Base-by-base conservation (phyloP, 2,888 invertebrate genomes). In the Tinea semifulvella region DNA sequence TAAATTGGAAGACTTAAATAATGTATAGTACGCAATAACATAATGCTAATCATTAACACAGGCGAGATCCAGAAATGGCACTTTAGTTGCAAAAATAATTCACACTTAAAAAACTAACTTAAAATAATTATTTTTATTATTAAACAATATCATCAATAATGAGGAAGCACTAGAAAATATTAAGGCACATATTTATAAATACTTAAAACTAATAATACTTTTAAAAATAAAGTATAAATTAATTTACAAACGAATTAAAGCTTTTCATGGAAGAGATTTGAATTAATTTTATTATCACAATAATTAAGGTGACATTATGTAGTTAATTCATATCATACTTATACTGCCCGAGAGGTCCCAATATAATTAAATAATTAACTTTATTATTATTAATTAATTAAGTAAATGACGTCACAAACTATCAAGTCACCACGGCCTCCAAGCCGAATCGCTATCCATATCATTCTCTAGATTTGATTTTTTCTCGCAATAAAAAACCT, bases 211-310 rank as follows among this genome's bases (percentile, higher is more conserved):
- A 43, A 43, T 10, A 31, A 43, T 20, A n/a, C 18, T 18, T 11
- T 25, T 4, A 14, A 28, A 13, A 19, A 36, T 17, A 28, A 6
- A 10, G 11, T 35, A 11, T 18, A 10, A 44, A 28, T 14, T 65
- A 68, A 65, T 61, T 69, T 73, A 75, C 58, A 70, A n/a, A 66
- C 69, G 61, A 79, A 74, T 80, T 79, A 80, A 80, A 80, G 79
- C 79, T 80, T 79, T 69, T 68, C 60, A 56, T 76, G 77, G 76
- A 79, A 75, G 75, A 76, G 63, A 67, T 65, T 70, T 13, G 20
- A 65, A 8, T 35, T 13, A 13, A 18, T 40, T 49, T 55, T 61
- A 59, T 65, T 77, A 79, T 79, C 79, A 79, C 79, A 79, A 68
- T 66, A 50, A 13, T 3, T 17, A 4, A 22, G 40, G 40, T 20